Percentiles rank a stretch among this genome's conserved stretches.
Conservation (phyloP, 2,797 vertebrate genomes). For the Cetoscarus ocellatus region DNA sequence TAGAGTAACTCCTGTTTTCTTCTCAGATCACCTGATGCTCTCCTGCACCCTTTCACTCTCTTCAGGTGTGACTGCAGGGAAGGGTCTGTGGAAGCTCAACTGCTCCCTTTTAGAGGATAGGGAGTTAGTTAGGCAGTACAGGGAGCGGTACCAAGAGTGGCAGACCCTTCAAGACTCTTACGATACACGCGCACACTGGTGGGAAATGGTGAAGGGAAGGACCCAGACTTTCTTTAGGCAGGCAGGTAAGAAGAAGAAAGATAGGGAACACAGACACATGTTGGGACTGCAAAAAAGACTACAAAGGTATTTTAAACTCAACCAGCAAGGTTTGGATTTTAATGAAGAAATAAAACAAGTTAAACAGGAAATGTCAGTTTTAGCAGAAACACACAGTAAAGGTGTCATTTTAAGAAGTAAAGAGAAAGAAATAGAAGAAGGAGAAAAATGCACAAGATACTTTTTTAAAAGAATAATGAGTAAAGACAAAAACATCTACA, state of each 20-base stretch:
- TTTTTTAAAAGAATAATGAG: conserved; percentile 35
- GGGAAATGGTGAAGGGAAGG: conserved; percentile 54
- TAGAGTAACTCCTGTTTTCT: conserved; percentile 25
- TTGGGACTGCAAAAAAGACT: conserved; percentile 50
- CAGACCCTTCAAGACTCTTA: conserved; percentile 22
- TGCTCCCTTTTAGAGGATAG: conserved; percentile 20
- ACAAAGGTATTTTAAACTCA: conserved; percentile 34
- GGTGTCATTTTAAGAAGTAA: conserved; percentile 34
- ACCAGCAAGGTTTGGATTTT: conserved; percentile 22
- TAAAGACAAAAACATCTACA: background rate
- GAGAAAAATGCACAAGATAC: conserved; percentile 27
- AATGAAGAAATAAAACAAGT: conserved; percentile 28
- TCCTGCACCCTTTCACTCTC: conserved; percentile 33
- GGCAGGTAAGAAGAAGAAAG: conserved; percentile 12
- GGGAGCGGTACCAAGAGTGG: conserved; percentile 13
- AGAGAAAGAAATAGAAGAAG: conserved; percentile 30
- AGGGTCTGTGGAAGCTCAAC: conserved; percentile 25
- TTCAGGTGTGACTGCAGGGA: conserved; percentile 8
- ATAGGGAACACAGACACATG: conserved; percentile 7
- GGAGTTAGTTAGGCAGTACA: background rate
- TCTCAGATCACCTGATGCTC: conserved; percentile 15
- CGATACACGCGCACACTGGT: conserved; percentile 13
- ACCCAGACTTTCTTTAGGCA: conserved; percentile 40
- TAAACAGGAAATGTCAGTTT: conserved; percentile 3
- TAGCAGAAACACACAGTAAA: background rate